These are phyloP conservation scores for Syngnathoides biaculeatus DNA, from an alignment of 2,113 vertebrate species.

Conservation along the genomic window DNA sequence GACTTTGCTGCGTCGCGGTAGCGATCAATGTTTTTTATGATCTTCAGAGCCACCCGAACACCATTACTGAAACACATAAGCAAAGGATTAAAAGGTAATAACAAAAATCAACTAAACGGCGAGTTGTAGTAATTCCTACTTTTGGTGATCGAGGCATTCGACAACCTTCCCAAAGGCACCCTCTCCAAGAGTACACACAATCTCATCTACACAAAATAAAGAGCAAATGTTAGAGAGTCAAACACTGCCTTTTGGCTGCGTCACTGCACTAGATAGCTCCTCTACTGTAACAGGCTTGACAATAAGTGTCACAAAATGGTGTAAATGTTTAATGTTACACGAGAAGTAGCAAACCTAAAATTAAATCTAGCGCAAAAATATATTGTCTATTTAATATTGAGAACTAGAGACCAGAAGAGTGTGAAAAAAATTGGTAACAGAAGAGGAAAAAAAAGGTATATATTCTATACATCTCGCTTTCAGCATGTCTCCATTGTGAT, in stretches of 20 bases:
- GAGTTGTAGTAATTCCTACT: constrained; percentile 58
- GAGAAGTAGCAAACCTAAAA: constrained; percentile 45
- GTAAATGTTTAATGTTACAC: constrained; percentile 33
- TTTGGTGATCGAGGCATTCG: constrained; percentile 89
- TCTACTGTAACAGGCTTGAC: constrained; percentile 36
- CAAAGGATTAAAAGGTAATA: neutral
- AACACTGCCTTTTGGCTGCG: constrained; percentile 47
- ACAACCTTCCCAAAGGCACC: constrained; percentile 98
- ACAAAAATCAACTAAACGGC: too few relatives aligned
- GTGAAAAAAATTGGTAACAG: constrained; percentile 68
- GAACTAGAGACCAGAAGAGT: constrained; percentile 72
- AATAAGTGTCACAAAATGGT: constrained; percentile 39
- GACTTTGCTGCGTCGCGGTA: constrained; percentile 93
- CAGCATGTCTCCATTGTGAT: constrained; percentile 97
- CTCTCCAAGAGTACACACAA: constrained; percentile 93
- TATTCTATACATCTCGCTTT: constrained; percentile 95
- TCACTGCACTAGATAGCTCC: constrained; percentile 41
- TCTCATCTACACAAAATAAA: constrained; percentile 90
- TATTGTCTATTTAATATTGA: constrained; percentile 48
- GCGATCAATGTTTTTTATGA: constrained; percentile 96
- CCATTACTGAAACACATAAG: constrained; percentile 66
- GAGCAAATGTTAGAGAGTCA: constrained; percentile 61
- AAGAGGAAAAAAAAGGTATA: constrained; percentile 79
- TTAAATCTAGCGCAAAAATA: constrained; percentile 47
- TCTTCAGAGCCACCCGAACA: constrained; percentile 91